Base-by-base conservation (phyloP, 2,113 vertebrate species). In the Mastomys coucha region DNA sequence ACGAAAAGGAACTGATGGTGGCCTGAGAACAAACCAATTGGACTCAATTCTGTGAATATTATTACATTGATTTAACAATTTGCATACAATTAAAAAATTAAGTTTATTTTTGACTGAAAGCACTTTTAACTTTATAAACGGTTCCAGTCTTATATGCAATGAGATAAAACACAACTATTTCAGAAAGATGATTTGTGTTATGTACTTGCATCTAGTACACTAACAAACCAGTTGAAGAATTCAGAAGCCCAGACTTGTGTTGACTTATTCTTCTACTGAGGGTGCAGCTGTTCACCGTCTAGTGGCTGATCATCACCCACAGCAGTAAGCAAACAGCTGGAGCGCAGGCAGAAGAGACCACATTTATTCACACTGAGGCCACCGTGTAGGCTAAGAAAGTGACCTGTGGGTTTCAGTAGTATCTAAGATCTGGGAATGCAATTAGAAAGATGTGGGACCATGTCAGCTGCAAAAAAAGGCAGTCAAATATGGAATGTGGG, bases 241-340 rank as follows among this genome's bases (percentile, higher is more conserved):
- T 91, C 58, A 77, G 16, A 31, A 86, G 42, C 14, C 72, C 36
- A n/a, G 13, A 24, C 13, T 31, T 13, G 49, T 67, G 39, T 31
- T 53, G 10, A 7, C 12, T 45, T 73, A 8, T 45, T 45, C 56
- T 65, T 86, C 36, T 36, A 6, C 49, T 63, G 33, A 93, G 17
- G 0, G 12, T 70, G 49, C 92, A 91, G 82, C 82, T 97, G 92
- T 78, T 69, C 24, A 67, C 8, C 11, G 22, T 69, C 22, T 65
- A 72, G 63, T 72, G 9, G 20, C 75, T 93, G 56, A 72, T 20
- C 45, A 9, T 73, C 12, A 69, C 63, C 84, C 91, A 70, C 88
- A 92, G 92, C 65, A 92, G 60, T 81, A 67, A 78, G 22, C 72
- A 88, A 91, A 91, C 86, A 97, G 77, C 89, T 94, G 91, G 39